Evolutionary conservation across 37 sponge, comb jelly and placozoan genomes (phyloP), one percentile per base, ranked within the genome.

Genomic region (Lycopodina hypogea): DNA sequence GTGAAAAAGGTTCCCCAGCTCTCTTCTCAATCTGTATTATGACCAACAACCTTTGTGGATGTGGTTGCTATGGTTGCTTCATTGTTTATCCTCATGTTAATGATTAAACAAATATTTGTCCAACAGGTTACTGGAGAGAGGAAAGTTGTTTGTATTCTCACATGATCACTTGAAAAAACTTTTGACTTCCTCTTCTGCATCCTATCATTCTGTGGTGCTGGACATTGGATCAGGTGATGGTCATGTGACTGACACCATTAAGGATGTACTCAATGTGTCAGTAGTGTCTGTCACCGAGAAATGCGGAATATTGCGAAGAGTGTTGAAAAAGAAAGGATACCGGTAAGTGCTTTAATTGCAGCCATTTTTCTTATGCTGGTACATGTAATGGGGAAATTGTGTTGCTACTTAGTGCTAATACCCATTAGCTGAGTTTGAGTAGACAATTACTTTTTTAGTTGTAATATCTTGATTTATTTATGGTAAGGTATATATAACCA

Each of bases 141-240:
- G 90, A 26, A 42, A 42, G 42, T 86, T 83, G 88, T 86, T 86
- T 59, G 76, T 89, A 2, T 85, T 89, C 52, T 85, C 88, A 30
- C 36, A 22, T 18, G 23, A 55, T 19, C 90, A 89, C 35, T 76
- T 89, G 34, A 29, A 17, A 3, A 33, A 18, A 45, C 72, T 79
- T 3, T 52, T 89, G 6, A 58, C 69, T 7, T 40, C 26, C 11
- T 30, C 41, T 3, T 12, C n/a, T 11, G 18, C 66, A 3, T 33
- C 37, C 37, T 55, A 75, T 33, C 59, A 24, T 0, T 2, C 45
- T 0, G 26, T 41, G 30, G 40, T 89, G n/a, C 76, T 89, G 30
- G 90, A 89, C 35, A 79, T 89, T 56, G 90, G 90, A 30, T 89
- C 90, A 40, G 90, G 90, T 80, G 90, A 89, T 55, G 90, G 90